Base-by-base conservation (phyloP, 2,888 invertebrate genomes). In the Toxonevra muliebris region DNA sequence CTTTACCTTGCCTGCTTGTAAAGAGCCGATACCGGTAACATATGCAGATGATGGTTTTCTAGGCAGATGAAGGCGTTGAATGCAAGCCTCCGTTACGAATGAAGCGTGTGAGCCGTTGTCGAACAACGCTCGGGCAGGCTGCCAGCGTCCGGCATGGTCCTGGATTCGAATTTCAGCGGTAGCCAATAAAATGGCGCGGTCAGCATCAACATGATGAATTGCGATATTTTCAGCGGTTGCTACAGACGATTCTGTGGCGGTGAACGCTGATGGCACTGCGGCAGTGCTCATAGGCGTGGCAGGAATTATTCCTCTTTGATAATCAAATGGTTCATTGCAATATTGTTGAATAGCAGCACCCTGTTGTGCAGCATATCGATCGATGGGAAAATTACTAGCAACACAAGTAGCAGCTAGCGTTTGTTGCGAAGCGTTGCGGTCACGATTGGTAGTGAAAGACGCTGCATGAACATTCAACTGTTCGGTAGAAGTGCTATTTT, bases 41-140 rank as follows among this genome's bases (percentile, higher is more conserved):
- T 52, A 17, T 15, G n/a, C 52, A 52, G 19, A 9, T 10, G 10
- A 15, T 15, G 52, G 15, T 17, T 52, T 52, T 43, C 70, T 65
- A 19, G 19, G 57, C 10, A 73, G 58, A 12, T 61, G 53, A n/a
- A 69, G 65, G 40, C 69, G 66, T 40, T 68, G 60, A n/a, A 72
- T 61, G 45, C 61, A 67, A 3, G 61, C 40, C 13, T 71, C 69
- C 19, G 58, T 66, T 4, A 69, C 65, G 19, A 73, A 71, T 1
- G 70, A 67, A n/a, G 61, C 63, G 7, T 30, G n/a, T n/a, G n/a
- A n/a, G n/a, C n/a, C n/a, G n/a, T n/a, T n/a, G n/a, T n/a, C n/a
- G n/a, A n/a, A n/a, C n/a, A n/a, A n/a, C n/a, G n/a, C n/a, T n/a
- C n/a, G n/a, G n/a, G n/a, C n/a, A n/a, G n/a, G n/a, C n/a, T n/a